phyloP scores from a whole-genome alignment of 2,113 vertebrate species.

The Anguilla rostrata region DNA sequence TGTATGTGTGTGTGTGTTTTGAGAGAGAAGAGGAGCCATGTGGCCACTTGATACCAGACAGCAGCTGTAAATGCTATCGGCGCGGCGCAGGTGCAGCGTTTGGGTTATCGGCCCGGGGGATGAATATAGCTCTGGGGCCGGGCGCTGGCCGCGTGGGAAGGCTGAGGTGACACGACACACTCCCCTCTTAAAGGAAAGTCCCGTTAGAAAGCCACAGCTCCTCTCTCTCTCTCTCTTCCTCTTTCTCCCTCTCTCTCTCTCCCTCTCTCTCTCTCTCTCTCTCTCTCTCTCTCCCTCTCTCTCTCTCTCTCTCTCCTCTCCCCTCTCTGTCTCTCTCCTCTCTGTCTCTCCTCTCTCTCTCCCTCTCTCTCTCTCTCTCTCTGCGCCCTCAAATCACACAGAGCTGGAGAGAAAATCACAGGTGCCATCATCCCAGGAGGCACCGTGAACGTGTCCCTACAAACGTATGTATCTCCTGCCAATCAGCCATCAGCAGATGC shows the following conservation, averaged over 20 bases:
- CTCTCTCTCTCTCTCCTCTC: too few relatives aligned
- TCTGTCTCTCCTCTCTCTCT: not conserved
- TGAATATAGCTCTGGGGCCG: slow-evolving; percentile 43
- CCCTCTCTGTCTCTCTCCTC: too few relatives aligned
- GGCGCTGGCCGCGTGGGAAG: slow-evolving; percentile 32
- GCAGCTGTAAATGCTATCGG: slow-evolving; percentile 77
- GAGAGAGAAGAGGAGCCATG: not conserved
- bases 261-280: too few relatives aligned
- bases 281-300: too few relatives aligned
- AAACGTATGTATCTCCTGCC: not conserved
- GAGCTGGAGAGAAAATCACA: not conserved
- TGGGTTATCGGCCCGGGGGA: slow-evolving; percentile 49
- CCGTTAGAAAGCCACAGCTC: slow-evolving; percentile 14
- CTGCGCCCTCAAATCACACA: not conserved
- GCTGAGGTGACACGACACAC: not conserved
- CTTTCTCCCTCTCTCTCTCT: too few relatives aligned
- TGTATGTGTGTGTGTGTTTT: not conserved
- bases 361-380: not conserved
- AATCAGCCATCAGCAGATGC: not conserved
- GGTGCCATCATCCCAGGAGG: not conserved
- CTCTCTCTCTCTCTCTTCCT: not conserved
- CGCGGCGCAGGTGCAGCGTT: slow-evolving; percentile 58
- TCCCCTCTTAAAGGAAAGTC: slow-evolving; percentile 35
- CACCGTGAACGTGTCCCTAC: not conserved
- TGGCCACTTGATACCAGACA: slow-evolving; percentile 67